These are phyloP conservation scores for Phorcus lineatus DNA, from an alignment of 2,888 invertebrate species.

Conservation along the genomic window DNA sequence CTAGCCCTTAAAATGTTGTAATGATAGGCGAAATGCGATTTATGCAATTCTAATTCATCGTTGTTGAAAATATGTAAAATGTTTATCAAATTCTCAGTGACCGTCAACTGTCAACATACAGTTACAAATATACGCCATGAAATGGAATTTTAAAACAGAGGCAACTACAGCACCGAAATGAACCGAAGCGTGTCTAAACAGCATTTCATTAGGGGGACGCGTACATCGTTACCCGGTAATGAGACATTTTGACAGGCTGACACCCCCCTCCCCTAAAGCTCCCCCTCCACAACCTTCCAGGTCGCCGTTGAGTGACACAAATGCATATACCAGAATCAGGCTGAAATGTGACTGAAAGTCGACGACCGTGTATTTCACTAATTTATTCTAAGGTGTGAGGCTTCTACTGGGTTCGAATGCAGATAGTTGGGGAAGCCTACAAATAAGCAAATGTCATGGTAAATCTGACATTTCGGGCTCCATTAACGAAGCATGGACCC, in stretches of 20 bases:
- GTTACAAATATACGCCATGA: too few relatives aligned
- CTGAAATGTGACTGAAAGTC: not conserved
- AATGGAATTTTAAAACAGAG: too few relatives aligned
- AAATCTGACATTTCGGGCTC: not conserved
- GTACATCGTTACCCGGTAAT: too few relatives aligned
- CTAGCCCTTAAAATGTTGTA: too few relatives aligned
- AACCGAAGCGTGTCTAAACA: too few relatives aligned
- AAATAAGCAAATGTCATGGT: slow-evolving; percentile 3
- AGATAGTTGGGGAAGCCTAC: not conserved
- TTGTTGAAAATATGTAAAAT: not conserved
- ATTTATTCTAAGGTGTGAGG: not conserved
- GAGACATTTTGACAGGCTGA: too few relatives aligned
- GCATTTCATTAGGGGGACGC: too few relatives aligned
- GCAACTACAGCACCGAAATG: too few relatives aligned
- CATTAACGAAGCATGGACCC: slow-evolving; percentile 6
- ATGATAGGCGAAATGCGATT: too few relatives aligned
- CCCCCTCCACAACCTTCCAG: not conserved
- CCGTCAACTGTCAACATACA: too few relatives aligned
- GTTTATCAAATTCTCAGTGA: not conserved
- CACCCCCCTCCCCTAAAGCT: too few relatives aligned
- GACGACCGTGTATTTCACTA: not conserved
- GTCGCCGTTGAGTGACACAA: not conserved
- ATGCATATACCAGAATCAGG: not conserved
- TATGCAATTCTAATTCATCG: too few relatives aligned
- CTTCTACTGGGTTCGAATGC: not conserved